Evolutionary conservation across 2,113 vertebrate species (phyloP).

Genomic region (Petaurus breviceps): DNA sequence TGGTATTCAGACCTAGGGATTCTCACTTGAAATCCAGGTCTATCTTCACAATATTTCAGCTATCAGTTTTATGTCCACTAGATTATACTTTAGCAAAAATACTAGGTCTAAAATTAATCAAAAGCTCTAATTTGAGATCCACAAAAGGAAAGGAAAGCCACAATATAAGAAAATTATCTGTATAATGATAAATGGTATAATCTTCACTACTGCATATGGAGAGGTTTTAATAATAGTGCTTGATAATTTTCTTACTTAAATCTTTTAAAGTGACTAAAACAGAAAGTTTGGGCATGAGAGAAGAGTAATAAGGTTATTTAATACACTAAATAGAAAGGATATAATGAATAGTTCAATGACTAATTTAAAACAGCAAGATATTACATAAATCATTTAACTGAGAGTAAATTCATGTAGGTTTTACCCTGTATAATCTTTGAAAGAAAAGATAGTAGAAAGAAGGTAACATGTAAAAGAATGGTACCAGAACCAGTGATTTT

Average conservation of each 20-base stretch:
- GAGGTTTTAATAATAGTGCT: slow-evolving; percentile 19
- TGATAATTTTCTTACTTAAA: slow-evolving; percentile 36
- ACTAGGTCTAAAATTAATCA: slow-evolving; percentile 6
- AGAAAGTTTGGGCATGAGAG: slow-evolving; percentile 43
- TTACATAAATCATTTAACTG: not conserved
- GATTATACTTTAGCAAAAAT: not conserved
- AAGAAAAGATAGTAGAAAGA: not conserved
- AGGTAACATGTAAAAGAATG: not conserved
- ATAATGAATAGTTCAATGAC: not conserved
- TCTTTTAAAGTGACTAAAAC: not conserved
- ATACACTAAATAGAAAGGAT: not conserved
- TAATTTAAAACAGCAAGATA: slow-evolving; percentile 10
- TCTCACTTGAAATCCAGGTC: not conserved
- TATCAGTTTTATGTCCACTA: not conserved
- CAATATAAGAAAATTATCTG: not conserved
- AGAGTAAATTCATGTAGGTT: not conserved
- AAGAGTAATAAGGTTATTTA: slow-evolving; percentile 20
- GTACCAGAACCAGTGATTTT: not conserved
- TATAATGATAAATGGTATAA: slow-evolving; percentile 1
- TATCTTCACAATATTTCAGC: not conserved
- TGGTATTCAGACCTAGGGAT: not conserved
- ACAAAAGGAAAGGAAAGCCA: not conserved
- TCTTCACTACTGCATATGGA: not conserved
- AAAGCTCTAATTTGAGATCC: not conserved
- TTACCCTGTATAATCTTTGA: not conserved